Base-by-base conservation (phyloP, 2,888 invertebrate genomes). In the Mesorhabditis belari region DNA sequence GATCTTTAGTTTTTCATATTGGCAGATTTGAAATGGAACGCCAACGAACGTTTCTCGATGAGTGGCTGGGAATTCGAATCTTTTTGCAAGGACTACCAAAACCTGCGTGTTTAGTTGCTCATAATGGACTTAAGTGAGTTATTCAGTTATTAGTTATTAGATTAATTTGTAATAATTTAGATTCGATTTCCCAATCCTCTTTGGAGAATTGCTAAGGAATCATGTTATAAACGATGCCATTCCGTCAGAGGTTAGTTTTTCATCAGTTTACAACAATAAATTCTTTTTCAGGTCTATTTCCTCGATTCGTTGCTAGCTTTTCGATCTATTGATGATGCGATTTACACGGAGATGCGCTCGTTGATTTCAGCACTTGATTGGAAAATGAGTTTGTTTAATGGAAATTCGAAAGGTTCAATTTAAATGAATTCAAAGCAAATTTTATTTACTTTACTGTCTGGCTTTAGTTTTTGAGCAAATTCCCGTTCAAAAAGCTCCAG, bases 141-240 rank as follows among this genome's bases (percentile, higher is more conserved):
- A n/a, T n/a, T 23, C n/a, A n/a, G 12, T 35, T 35, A 35, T 35
- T n/a, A 35, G 1, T 35, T n/a, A 35, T 35, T n/a, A 9, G 12
- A 35, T 35, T 9, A n/a, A 9, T n/a, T 35, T 35, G n/a, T 35
- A 35, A 35, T 17, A 35, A 35, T 35, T 35, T 35, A 35, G 44
- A 35, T 71, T 70, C 44, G 71, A 71, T 50, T 71, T 58, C 52
- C 61, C 70, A 5, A 44, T 71, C 21, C 58, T 71, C 12, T 58
- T 60, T 25, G 55, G 58, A 21, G 70, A 71, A 28, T 28, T 71
- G 23, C n/a, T 28, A 12, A 44, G 62, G 17, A 57, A 62, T 27
- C 28, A 62, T 6, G 21, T 62, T 25, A 9, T 58, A n/a, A 9
- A 35, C 44, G 44, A 35, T n/a, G 44, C 44, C 12, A 17, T 35